These are phyloP conservation scores for Nycticryphes semicollaris DNA, from an alignment of 2,113 vertebrate species.

Conservation along the genomic window DNA sequence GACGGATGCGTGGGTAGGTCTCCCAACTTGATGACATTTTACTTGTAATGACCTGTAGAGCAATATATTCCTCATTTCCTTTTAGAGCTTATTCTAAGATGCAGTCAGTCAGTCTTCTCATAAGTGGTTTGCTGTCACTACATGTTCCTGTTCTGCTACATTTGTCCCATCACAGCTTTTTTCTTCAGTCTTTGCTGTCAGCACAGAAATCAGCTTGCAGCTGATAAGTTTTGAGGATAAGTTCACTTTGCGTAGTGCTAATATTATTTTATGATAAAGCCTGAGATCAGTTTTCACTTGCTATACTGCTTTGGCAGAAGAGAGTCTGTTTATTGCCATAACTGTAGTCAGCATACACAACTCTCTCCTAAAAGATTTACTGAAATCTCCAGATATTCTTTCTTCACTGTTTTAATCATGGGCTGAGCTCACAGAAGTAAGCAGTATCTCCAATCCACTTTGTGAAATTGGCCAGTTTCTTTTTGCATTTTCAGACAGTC, in stretches of 20 bases:
- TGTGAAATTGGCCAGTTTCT: not conserved
- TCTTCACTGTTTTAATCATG: not conserved
- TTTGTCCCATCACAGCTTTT: not conserved
- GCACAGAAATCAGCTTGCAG: not conserved
- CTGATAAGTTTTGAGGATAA: too few species aligned
- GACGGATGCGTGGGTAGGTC: not conserved
- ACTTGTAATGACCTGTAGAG: not conserved
- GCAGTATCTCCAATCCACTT: not conserved
- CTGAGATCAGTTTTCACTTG: not conserved
- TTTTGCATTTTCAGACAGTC: not conserved
- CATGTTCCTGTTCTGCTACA: not conserved
- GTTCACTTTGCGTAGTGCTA: not conserved
- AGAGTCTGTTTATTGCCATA: not conserved
- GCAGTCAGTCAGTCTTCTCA: not conserved
- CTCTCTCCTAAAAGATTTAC: not conserved
- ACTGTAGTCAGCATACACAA: not conserved
- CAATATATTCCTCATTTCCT: not conserved
- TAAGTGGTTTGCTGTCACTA: not conserved
- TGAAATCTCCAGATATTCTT: not conserved
- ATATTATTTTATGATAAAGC: not conserved
- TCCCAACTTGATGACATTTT: not conserved
- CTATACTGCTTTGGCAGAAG: not conserved
- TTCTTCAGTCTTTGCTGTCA: not conserved
- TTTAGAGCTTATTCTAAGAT: not conserved
- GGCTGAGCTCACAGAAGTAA: not conserved